Conservation (phyloP, 2,113 vertebrate species). For the Hippocampus guttulatus region DNA sequence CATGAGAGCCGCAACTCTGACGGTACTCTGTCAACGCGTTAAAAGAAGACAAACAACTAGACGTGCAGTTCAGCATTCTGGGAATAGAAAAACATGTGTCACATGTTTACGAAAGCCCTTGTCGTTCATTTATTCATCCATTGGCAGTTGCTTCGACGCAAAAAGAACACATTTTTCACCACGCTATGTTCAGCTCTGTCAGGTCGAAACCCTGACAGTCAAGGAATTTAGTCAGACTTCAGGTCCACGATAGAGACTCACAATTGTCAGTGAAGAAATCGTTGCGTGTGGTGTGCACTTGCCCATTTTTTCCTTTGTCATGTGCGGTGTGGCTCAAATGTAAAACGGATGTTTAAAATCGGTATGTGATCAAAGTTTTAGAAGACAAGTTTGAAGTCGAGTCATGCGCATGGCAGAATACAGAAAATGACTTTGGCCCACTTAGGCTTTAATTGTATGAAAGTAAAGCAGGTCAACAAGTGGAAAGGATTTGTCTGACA, state of each 20-base stretch:
- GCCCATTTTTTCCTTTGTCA: too few species aligned
- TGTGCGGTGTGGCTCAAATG: background rate
- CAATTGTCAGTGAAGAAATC: too few species aligned
- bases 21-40: conserved; percentile 27
- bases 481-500: conserved; percentile 30
- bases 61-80: conserved; percentile 6
- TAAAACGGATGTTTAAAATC: background rate
- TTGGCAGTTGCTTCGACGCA: background rate
- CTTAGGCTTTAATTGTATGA: conserved; percentile 31
- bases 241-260: background rate
- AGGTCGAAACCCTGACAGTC: background rate
- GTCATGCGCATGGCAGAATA: background rate
- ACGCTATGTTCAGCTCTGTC: background rate
- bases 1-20: conserved; percentile 42
- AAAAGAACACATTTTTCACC: background rate
- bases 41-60: conserved; percentile 24
- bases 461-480: conserved; percentile 60
- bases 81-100: conserved; percentile 16
- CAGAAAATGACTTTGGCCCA: conserved; percentile 45
- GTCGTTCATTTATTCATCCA: conserved; percentile 14
- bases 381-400: background rate
- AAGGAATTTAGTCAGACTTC: background rate
- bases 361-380: too few species aligned
- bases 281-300: background rate
- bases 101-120: conserved; percentile 8